Percentiles rank a stretch among this genome's conserved stretches.
phyloP scores from a whole-genome alignment of 2,113 vertebrate species.

The Austrofundulus limnaeus region DNA sequence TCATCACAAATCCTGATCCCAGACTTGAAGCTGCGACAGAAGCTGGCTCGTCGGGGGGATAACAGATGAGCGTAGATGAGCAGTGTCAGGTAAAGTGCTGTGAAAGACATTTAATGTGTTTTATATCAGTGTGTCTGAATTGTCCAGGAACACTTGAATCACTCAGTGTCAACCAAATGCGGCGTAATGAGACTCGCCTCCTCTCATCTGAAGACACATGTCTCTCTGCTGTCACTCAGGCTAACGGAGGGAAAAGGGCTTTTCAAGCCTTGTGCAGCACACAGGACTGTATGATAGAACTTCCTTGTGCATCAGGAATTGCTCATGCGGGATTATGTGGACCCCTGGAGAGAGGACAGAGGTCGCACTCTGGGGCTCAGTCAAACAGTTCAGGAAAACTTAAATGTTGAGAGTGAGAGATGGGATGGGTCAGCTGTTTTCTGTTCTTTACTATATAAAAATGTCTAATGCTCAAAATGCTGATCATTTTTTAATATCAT shows the following conservation, averaged over 20 bases:
- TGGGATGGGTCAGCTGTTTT: slow-evolving; percentile 47
- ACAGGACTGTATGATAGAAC: slow-evolving; percentile 51
- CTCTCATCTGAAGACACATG: slow-evolving; percentile 77
- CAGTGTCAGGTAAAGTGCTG: slow-evolving; percentile 82
- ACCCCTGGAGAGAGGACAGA: slow-evolving; percentile 51
- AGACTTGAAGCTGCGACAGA: slow-evolving; percentile 63
- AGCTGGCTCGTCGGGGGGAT: slow-evolving; percentile 64
- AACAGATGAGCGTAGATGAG: slow-evolving; percentile 78
- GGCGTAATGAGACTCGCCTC: slow-evolving; percentile 78
- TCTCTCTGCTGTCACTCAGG: slow-evolving; percentile 78
- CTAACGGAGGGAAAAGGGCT: slow-evolving; percentile 63
- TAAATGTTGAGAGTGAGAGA: too few species aligned
- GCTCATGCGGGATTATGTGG: slow-evolving; percentile 58
- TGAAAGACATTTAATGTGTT: slow-evolving; percentile 82
- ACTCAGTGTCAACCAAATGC: slow-evolving; percentile 78
- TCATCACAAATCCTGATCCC: slow-evolving; percentile 54
- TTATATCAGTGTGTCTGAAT: slow-evolving; percentile 83
- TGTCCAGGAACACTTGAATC: slow-evolving; percentile 80
- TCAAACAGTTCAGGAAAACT: slow-evolving; percentile 62
- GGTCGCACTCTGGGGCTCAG: slow-evolving; percentile 62
- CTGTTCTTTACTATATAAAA: slow-evolving; percentile 25
- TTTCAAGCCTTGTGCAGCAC: slow-evolving; percentile 68
- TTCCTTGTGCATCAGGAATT: slow-evolving; percentile 60
- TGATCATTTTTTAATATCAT: background rate
- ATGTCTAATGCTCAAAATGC: slow-evolving; percentile 37